Conservation (phyloP, 2,797 vertebrate genomes). For the Epinephelus awoara region DNA sequence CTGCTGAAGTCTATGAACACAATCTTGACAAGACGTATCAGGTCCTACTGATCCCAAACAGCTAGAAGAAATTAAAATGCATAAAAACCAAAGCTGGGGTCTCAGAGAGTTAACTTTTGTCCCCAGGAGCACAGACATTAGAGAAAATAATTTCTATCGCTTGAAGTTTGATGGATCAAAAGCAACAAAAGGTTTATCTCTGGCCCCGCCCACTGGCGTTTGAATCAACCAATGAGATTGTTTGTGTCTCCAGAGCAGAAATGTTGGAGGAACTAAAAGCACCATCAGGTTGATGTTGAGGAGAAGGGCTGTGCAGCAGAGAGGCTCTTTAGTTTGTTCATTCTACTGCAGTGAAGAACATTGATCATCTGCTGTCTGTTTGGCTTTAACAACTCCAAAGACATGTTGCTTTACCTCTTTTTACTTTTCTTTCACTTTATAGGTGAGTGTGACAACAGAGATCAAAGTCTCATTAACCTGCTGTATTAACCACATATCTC, state of each 20-base stretch:
- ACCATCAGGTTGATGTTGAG: too few relatives aligned
- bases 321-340: background rate
- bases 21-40: too few relatives aligned
- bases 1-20: too few relatives aligned
- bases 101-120: too few relatives aligned
- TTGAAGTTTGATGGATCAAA: too few relatives aligned
- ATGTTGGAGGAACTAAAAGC: background rate
- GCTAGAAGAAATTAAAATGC: too few relatives aligned
- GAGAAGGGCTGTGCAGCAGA: slow-evolving; percentile 25
- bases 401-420: slow-evolving; percentile 35
- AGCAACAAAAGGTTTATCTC: background rate
- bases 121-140: too few relatives aligned
- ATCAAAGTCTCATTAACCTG: background rate
- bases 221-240: slow-evolving; percentile 1
- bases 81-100: too few relatives aligned
- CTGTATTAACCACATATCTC: slow-evolving; percentile 4
- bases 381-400: slow-evolving; percentile 19
- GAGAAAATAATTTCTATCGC: too few relatives aligned
- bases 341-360: slow-evolving; percentile 27
- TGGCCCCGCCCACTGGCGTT: slow-evolving; percentile 1
- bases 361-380: slow-evolving; percentile 24
- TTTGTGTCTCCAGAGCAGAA: background rate
- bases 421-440: background rate
- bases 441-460: slow-evolving; percentile 15
- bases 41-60: too few relatives aligned